Evolutionary conservation across 2,888 invertebrate species (phyloP).

Genomic region (Lissonota sp.): DNA sequence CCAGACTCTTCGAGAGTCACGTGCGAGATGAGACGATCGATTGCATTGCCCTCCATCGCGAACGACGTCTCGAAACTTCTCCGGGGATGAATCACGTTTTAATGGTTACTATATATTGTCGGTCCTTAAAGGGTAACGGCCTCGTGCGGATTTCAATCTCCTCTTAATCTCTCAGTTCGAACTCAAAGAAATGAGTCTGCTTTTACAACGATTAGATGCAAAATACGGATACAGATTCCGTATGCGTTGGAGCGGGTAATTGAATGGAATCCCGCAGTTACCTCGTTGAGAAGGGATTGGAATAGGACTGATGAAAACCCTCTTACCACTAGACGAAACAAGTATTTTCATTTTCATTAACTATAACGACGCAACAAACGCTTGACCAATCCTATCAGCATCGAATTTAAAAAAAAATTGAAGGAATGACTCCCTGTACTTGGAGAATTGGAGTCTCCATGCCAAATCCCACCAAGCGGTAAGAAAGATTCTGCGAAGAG

Average conservation of each 20-base stretch:
- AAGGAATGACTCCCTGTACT: too few species aligned
- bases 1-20: slow-evolving; percentile 47
- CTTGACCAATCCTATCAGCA: not conserved
- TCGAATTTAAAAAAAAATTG: too few species aligned
- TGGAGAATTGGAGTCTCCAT: too few species aligned
- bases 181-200: slow-evolving; percentile 53
- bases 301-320: slow-evolving; percentile 10
- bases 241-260: slow-evolving; percentile 45
- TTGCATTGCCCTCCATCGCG: slow-evolving; percentile 25
- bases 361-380: not conserved
- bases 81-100: slow-evolving; percentile 56
- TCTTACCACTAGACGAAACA: slow-evolving; percentile 1
- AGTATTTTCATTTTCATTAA: not conserved
- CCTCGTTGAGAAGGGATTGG: not conserved
- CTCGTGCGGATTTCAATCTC: slow-evolving; percentile 37
- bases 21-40: slow-evolving; percentile 43
- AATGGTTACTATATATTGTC: slow-evolving; percentile 43
- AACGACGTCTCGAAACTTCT: slow-evolving; percentile 45
- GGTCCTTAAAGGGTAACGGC: slow-evolving; percentile 49
- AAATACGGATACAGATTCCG: slow-evolving; percentile 35
- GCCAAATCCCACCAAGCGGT: too few species aligned
- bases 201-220: slow-evolving; percentile 65
- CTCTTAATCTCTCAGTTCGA: slow-evolving; percentile 30
- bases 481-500: slow-evolving; percentile 42
- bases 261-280: slow-evolving; percentile 59